These are phyloP conservation scores for Pollimyrus isidori DNA, from an alignment of 2,113 vertebrate genomes.

Conservation along the genomic window DNA sequence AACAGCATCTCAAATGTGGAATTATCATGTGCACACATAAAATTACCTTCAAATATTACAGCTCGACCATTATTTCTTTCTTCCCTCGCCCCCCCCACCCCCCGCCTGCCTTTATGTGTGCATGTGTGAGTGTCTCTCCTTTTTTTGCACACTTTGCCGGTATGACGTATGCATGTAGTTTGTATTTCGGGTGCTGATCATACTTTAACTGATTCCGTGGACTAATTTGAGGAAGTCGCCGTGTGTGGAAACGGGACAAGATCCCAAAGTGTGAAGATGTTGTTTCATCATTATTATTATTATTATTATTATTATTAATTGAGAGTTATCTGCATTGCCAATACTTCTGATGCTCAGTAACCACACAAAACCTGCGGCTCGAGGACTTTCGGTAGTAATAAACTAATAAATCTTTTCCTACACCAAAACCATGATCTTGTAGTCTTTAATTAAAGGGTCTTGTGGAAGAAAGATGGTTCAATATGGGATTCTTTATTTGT, in stretches of 20 bases:
- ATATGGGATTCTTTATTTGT: neutral
- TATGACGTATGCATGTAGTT: neutral
- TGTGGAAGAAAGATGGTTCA: neutral
- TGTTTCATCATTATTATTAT: neutral
- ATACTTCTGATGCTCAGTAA: neutral
- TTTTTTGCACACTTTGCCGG: neutral
- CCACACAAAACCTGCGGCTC: neutral
- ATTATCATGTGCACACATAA: slow-evolving; percentile 68
- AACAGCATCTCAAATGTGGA: slow-evolving; percentile 58
- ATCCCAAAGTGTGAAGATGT: neutral
- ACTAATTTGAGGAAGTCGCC: neutral
- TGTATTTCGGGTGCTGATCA: too few relatives aligned
- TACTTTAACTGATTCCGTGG: neutral
- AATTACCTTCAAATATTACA: slow-evolving; percentile 62
- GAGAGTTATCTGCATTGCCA: slow-evolving; percentile 5
- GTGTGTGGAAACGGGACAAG: neutral
- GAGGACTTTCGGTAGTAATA: neutral
- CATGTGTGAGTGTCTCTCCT: slow-evolving; percentile 3
- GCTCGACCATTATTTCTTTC: neutral
- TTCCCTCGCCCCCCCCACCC: neutral
- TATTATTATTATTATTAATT: neutral
- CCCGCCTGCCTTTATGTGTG: too few relatives aligned
- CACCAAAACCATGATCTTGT: neutral
- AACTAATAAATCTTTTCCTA: slow-evolving; percentile 16
- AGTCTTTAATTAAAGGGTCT: neutral